Evolutionary conservation across 1,140 invertebrate species (phyloP).

Genomic region (Trichoplusia ni): DNA sequence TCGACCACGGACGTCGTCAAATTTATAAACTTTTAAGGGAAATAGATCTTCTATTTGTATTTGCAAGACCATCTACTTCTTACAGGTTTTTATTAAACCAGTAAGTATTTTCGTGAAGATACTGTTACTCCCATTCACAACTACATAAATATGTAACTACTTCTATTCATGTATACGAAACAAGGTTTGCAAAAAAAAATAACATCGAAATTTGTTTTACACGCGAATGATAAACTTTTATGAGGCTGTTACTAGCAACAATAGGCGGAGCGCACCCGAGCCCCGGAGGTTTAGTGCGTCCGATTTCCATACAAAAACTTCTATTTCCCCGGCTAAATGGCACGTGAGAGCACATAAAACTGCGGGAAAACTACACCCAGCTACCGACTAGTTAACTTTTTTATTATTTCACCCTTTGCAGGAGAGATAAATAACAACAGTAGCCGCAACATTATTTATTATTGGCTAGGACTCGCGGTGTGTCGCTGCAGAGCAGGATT

Average conservation of each 20-base stretch:
- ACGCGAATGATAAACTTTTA: constrained; percentile 73
- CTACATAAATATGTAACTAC: no score
- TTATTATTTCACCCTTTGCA: constrained; percentile 48
- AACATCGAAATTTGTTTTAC: constrained; percentile 46
- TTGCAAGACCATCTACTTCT: no score
- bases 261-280: constrained; percentile 63
- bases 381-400: constrained; percentile 41
- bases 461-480: no score
- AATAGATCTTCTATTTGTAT: no score
- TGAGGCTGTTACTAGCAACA: constrained; percentile 70
- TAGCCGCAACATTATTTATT: neutral
- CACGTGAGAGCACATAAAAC: constrained; percentile 77
- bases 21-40: no score
- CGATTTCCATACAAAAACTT: constrained; percentile 65
- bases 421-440: constrained; percentile 23
- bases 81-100: no score
- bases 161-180: neutral
- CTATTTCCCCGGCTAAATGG: constrained; percentile 62
- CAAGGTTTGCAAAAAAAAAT: constrained; percentile 28
- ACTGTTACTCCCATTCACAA: no score
- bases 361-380: constrained; percentile 69
- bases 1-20: no score
- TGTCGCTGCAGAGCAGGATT: no score
- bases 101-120: no score
- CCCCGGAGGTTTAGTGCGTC: constrained; percentile 63